phyloP scores from a whole-genome alignment of 2,888 invertebrate genomes.

The Spodoptera picta region DNA sequence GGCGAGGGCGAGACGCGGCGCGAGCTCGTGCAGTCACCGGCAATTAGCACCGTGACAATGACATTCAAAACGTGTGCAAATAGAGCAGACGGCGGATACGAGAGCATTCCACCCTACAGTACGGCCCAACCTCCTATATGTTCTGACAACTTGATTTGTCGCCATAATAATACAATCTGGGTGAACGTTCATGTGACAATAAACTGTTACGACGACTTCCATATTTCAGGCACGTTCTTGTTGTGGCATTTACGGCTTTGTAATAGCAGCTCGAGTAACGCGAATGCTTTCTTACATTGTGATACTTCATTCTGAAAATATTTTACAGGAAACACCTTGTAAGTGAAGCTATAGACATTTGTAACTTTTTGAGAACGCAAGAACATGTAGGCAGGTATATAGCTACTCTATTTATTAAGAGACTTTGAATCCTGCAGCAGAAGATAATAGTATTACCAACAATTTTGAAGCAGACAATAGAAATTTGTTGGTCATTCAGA shows the following conservation, averaged over 20 bases:
- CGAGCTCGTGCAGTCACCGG: conserved; percentile 62
- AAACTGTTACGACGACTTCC: conserved; percentile 50
- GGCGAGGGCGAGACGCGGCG: conserved; percentile 51
- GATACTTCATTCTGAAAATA: conserved; percentile 31
- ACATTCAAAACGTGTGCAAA: conserved; percentile 86
- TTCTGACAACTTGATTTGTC: conserved; percentile 54
- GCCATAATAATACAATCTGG: conserved; percentile 54
- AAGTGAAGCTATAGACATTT: background rate
- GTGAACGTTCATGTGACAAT: conserved; percentile 48
- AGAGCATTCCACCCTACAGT: conserved; percentile 52
- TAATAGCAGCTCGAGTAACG: conserved; percentile 45
- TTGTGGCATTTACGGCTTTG: conserved; percentile 55
- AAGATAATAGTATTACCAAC: conserved; percentile 8
- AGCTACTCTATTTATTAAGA: too few species aligned
- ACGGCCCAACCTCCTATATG: conserved; percentile 35
- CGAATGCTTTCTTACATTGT: conserved; percentile 28
- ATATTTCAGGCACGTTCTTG: conserved; percentile 56
- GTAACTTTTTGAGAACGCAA: too few species aligned
- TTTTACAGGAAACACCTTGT: conserved; percentile 20
- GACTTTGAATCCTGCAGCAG: background rate
- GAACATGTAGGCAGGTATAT: too few species aligned
- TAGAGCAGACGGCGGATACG: conserved; percentile 68
- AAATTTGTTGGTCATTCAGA: conserved; percentile 15
- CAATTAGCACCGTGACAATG: conserved; percentile 86
- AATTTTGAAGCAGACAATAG: conserved; percentile 14